Percentiles rank a stretch among this genome's conserved stretches.
Conservation (phyloP, 2,113 vertebrate species). For the Ranitomeya variabilis region DNA sequence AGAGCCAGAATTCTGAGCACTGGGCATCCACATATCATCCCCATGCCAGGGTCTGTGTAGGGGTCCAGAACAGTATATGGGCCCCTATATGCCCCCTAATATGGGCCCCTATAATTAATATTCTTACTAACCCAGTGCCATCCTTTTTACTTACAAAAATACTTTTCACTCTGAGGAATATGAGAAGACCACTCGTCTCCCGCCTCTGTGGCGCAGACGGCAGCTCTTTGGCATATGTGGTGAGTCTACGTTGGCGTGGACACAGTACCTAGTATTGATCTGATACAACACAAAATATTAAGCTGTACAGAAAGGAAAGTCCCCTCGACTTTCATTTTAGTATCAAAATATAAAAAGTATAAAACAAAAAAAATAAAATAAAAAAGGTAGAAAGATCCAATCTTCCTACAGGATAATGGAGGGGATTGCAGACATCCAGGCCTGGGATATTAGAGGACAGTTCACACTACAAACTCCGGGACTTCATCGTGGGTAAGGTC, state of each 20-base stretch:
- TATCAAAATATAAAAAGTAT: constrained; percentile 51
- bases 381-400: constrained; percentile 51
- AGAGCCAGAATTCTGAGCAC: too few relatives aligned
- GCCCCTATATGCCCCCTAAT: background rate
- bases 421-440: constrained; percentile 40
- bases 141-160: background rate
- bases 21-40: background rate
- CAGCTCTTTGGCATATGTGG: constrained; percentile 23
- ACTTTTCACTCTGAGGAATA: background rate
- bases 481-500: constrained; percentile 92
- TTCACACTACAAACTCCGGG: constrained; percentile 95
- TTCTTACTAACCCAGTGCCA: background rate
- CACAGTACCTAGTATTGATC: constrained; percentile 5
- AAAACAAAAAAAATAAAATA: constrained; percentile 44
- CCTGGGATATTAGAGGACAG: background rate
- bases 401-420: constrained; percentile 35
- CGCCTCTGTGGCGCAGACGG: background rate
- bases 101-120: background rate
- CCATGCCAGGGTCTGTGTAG: background rate
- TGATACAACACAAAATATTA: constrained; percentile 28
- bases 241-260: background rate
- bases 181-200: background rate
- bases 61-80: background rate
- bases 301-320: background rate
- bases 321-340: constrained; percentile 60